Conservation (phyloP, 2,797 vertebrate genomes). For the Champsocephalus gunnari region DNA sequence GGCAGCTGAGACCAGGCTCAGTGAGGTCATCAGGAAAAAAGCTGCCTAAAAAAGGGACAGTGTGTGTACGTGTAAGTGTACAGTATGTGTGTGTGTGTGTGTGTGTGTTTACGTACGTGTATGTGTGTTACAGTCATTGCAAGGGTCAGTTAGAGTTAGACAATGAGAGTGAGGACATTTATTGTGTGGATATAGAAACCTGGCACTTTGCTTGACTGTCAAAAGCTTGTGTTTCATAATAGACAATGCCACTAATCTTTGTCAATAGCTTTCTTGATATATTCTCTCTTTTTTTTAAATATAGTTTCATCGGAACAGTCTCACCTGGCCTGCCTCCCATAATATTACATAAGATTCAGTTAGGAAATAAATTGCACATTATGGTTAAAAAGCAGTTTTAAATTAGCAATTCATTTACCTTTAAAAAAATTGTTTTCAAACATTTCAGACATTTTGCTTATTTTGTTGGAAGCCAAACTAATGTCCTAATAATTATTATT, state of each 20-base stretch:
- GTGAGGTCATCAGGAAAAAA: constrained; percentile 13
- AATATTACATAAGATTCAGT: neutral
- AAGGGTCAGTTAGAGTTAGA: neutral
- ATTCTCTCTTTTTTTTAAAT: neutral
- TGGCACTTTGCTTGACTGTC: neutral
- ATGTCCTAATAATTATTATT: too few species aligned
- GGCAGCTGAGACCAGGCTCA: neutral
- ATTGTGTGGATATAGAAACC: neutral
- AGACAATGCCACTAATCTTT: too few species aligned
- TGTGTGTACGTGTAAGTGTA: neutral
- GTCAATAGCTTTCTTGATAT: neutral
- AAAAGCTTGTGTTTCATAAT: neutral
- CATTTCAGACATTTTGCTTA: neutral
- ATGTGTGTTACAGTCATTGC: too few species aligned
- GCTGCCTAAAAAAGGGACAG: constrained; percentile 19
- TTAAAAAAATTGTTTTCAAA: too few species aligned
- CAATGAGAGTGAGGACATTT: neutral
- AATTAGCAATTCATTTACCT: too few species aligned
- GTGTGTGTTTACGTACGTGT: too few species aligned
- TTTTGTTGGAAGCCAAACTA: neutral
- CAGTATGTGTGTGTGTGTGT: neutral
- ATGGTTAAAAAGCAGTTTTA: too few species aligned
- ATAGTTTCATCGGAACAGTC: neutral
- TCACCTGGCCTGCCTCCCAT: neutral
- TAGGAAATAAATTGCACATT: neutral